Base-by-base conservation (phyloP, 2,113 vertebrate genomes). In the Cinclus mexicanus region DNA sequence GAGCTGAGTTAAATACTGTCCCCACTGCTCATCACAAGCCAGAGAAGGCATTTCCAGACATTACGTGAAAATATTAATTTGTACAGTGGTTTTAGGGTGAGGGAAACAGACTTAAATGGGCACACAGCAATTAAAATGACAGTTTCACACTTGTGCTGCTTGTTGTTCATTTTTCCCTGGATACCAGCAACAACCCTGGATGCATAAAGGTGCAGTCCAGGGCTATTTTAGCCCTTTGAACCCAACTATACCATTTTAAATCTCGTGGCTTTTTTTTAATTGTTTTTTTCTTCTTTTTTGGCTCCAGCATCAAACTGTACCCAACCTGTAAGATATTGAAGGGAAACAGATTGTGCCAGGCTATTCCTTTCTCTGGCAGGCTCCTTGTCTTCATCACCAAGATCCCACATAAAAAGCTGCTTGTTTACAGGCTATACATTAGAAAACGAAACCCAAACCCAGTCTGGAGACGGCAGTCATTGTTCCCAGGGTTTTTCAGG, bases 401-500 rank as follows among this genome's bases (percentile, higher is more conserved):
- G 28, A 53, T 75, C 81, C 65, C 78, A 65, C 55, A 42, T 24
- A 33, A 65, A 90, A 89, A 94, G 72, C 76, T 82, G 21, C 41
- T 93, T 87, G 33, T 56, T 94, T 46, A 49, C 52, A 87, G 44
- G 44, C 47, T 64, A 83, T 49, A 79, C 42, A 65, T 72, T 12
- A 35, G 46, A 78, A 69, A 87, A 5, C 13, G 3, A 83, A 72
- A 3, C 85, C 90, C 82, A 96, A 91, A 79, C 61, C 72, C 94
- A 63, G 82, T 57, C 59, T 93, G 83, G 75, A 93, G 78, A 55
- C 1, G 2, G 67, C 44, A 75, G 35, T 28, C 1, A 0, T 59
- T 13, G 42, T 60, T 55, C 47, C 23, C 9, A 39, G 29, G 14
- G 4, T 81, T 13, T 19, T 19, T 97, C 95, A 98, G 71, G 97